Percentiles rank a stretch among this genome's conserved stretches.
Evolutionary conservation across 1,140 invertebrate genomes (phyloP).

Genomic region (Drosophila novamexicana): DNA sequence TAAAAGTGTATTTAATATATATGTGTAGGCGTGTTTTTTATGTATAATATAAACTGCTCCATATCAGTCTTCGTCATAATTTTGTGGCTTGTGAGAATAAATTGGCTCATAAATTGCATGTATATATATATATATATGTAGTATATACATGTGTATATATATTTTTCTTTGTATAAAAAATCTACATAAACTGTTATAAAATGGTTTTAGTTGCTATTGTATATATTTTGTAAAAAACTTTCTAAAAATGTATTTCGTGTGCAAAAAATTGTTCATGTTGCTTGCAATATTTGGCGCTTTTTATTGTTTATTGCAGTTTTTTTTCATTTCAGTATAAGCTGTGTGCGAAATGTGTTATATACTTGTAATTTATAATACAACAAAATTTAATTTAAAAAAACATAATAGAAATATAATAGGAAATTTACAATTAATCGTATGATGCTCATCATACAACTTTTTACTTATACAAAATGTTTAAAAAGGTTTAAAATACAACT

Average conservation of each 20-base stretch:
- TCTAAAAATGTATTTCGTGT: slow-evolving; percentile 56
- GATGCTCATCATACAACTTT: slow-evolving; percentile 59
- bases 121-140: slow-evolving; percentile 51
- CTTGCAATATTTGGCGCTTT: slow-evolving; percentile 70
- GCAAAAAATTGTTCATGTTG: slow-evolving; percentile 40
- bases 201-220: slow-evolving; percentile 32
- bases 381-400: slow-evolving; percentile 30
- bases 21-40: slow-evolving; percentile 37
- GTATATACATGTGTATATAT: slow-evolving; percentile 39
- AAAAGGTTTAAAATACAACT: slow-evolving; percentile 32
- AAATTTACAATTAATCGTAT: slow-evolving; percentile 64
- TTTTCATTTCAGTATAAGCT: slow-evolving; percentile 10
- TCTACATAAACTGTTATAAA: slow-evolving; percentile 68
- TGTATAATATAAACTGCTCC: slow-evolving; percentile 60
- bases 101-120: slow-evolving; percentile 70
- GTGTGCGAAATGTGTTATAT: slow-evolving; percentile 34
- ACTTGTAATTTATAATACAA: slow-evolving; percentile 29
- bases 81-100: slow-evolving; percentile 71
- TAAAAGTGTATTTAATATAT: slow-evolving; percentile 20
- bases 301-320: slow-evolving; percentile 33
- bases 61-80: slow-evolving; percentile 71
- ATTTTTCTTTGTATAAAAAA: slow-evolving; percentile 58
- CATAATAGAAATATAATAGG: slow-evolving; percentile 36
- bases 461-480: slow-evolving; percentile 13
- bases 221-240: slow-evolving; percentile 60